Base-by-base conservation (phyloP, 2,888 invertebrate species). In the Epinotia nisella region DNA sequence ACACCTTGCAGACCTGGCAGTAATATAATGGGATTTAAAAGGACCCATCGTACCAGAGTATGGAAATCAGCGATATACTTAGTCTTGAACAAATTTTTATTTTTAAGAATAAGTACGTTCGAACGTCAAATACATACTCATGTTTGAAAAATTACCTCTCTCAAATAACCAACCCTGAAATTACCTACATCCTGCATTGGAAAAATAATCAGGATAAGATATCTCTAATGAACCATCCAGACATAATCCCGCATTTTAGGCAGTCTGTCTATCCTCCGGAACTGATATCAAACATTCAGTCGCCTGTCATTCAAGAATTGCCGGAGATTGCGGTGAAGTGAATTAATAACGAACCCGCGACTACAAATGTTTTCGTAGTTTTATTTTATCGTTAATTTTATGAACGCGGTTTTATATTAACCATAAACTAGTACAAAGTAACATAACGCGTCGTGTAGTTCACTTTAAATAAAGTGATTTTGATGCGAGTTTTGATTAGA, bases 401-500 rank as follows among this genome's bases (percentile, higher is more conserved):
- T 9, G 29, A 19, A 41, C 21, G 66, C 41, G 58, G 24, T 60
- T 39, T 45, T 24, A 29, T 65, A 41, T 53, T 39, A 60, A 29
- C 49, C 55, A 10, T 13, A 68, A 7, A 35, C 35, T 35, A 68
- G 61, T 65, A 62, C n/a, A 24, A 35, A 60, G 29, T 21, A 55
- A 21, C 64, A 35, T 58, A 19, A 39, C 60, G 67, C 67, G 24
- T 72, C 70, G 21, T 58, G 51, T 66, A 71, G 65, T 71, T 65
- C 59, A 53, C 60, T 55, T 69, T 64, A 39, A 59, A 79, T 84
- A 82, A 83, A 83, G 80, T 80, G 81, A 82, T 81, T 82, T 81
- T 81, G 80, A 82, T 76, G 79, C 76, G 83, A 87, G 84, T 86
- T 87, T 82, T 85, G 85, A 88, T 88, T 87, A 86, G 83, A 87